Evolutionary conservation across 2,113 vertebrate species (phyloP).

Genomic region (Okapia johnstoni): DNA sequence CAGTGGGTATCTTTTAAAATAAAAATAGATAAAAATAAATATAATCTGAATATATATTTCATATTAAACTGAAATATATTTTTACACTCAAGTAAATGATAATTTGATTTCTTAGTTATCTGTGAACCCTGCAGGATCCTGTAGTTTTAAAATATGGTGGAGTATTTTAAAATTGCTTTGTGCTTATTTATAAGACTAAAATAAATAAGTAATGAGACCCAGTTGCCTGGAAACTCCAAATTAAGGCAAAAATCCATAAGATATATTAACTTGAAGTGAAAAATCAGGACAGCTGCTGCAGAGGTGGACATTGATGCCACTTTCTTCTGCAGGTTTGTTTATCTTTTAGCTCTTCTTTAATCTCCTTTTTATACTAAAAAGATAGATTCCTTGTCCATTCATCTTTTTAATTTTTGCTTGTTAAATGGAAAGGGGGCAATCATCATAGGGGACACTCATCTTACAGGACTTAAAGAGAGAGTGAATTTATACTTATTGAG

Average conservation of each 20-base stretch:
- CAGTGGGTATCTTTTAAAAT: background rate
- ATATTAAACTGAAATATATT: background rate
- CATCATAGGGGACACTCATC: background rate
- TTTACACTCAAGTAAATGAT: background rate
- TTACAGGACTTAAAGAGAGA: background rate
- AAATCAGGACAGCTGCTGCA: background rate
- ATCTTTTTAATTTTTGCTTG: background rate
- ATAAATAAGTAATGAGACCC: background rate
- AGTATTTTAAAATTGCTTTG: background rate
- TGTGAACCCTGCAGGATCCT: background rate
- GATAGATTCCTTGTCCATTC: background rate
- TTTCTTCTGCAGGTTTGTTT: background rate
- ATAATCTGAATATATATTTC: background rate
- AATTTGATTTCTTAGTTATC: background rate
- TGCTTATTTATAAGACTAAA: background rate
- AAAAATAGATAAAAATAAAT: background rate
- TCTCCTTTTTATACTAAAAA: background rate
- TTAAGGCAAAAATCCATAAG: background rate
- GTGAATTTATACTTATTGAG: background rate
- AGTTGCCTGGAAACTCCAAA: background rate
- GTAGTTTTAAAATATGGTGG: background rate
- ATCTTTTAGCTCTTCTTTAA: background rate
- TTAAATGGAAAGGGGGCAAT: background rate
- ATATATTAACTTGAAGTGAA: background rate
- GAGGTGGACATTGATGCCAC: too few relatives aligned